Evolutionary conservation across 1,140 invertebrate species (phyloP), one percentile per base, ranked within the genome.

Genomic region (Caerostris extrusa): DNA sequence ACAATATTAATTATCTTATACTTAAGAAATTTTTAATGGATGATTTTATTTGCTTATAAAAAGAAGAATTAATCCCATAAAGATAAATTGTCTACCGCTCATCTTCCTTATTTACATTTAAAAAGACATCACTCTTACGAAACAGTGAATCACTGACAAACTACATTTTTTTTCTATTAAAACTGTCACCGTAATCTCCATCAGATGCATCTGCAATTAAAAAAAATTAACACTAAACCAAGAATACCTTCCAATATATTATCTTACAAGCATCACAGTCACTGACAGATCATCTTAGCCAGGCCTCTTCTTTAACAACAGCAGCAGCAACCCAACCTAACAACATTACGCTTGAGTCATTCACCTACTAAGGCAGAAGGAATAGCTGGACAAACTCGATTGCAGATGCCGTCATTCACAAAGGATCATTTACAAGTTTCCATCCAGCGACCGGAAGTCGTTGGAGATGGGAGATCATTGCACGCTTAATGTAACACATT

Each of bases 351-450:
- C 55, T 10, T 55, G 61, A 71, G 88, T 90, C 88, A 90, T 90
- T 90, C 88, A 90, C 88, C 88, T 53, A 90, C 19, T 58, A 6
- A 58, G n/a, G 50, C 50, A 57, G 17, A 67, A 17, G 10, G 61
- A 61, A 64, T 85, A n/a, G 55, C n/a, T 58, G 55, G 82, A 56
- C 82, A 85, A 57, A 58, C 82, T 58, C n/a, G 55, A 88, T 58
- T 88, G 86, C 86, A 88, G 61, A 88, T 88, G 60, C 61, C 86
- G 61, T 88, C 86, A 3, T 53, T 88, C 61, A 50, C 61, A 67
- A 88, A 88, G 61, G 19, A 88, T 90, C 88, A 90, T 69, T 90
- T 90, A 71, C 88, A 90, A 50, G 88, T 71, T 58, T 57, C 34
- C 34, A 34, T 58, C n/a, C 19, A 88, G 34, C 86, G 60, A 90